Base-by-base conservation (phyloP, 2,113 vertebrate species). In the Albula glossodonta region DNA sequence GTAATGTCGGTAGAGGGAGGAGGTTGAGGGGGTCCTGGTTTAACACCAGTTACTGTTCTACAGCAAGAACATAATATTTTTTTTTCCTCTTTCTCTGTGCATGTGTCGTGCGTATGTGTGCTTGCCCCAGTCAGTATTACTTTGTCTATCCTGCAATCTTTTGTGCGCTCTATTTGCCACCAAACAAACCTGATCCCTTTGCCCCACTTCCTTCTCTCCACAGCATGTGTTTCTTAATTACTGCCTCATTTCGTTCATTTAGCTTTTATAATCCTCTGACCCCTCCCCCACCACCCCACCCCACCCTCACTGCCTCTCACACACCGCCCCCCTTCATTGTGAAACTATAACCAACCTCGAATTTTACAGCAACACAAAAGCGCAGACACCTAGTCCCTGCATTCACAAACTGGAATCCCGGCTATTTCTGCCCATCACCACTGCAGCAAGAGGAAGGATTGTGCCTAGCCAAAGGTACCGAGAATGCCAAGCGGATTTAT, bases 401-500 rank as follows among this genome's bases (percentile, higher is more conserved):
- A 5, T 10, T 50, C 48, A 50, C 17, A 22, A 13, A 50, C 48
- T 3, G 80, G 11, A 13, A 53, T 22, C 11, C 5, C 8, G 15
- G 2, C 53, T 7, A 15, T 51, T 8, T 19, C 22, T 0, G 9
- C 22, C 51, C 19, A 13, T 31, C 22, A 22, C 80, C 22, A 31
- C n/a, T 8, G n/a, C 52, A 25, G 17, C 89, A 87, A 50, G 82
- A 79, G 57, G 5, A 60, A 66, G 84, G 22, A 51, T 87, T 88
- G 79, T 15, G 80, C 66, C 51, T 57, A 86, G 83, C 79, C 86
- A 86, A 84, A 50, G 86, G 74, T 86, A 84, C 78, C 84, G 90
- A 80, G 89, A 88, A 80, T 87, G 51, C 84, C 70, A 63, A 89
- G 89, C 84, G 84, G 86, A 81, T 53, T 56, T 11, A 6, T 89